Evolutionary conservation across 2,797 vertebrate species (phyloP), one percentile per base, ranked within the genome.

Genomic region (Micropoecilia bifurca): DNA sequence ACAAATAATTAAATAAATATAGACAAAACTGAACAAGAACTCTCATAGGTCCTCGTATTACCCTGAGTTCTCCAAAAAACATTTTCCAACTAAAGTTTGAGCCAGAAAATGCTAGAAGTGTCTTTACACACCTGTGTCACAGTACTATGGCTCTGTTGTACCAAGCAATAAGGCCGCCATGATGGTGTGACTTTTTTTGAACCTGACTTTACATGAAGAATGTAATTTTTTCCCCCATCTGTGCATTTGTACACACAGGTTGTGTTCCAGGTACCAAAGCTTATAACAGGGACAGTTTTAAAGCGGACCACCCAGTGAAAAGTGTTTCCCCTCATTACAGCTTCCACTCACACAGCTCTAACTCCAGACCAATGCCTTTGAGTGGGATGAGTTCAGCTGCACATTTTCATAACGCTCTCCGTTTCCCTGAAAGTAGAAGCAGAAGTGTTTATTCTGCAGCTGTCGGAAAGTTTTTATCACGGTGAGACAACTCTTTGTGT

Each of bases 381-480:
- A 87, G 82, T 95, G 96, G 88, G 98, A 97, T 8, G 97, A 97
- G 93, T 98, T 99, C 81, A 99, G 94, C 82, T 98, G 99, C 90
- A 99, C 97, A 22, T 97, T 97, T 93, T 99, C 98, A 87, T 97
- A 98, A 89, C 91, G 89, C 84, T 98, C 96, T 84, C 97, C 96
- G 73, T 98, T 92, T 80, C 90, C 85, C 90, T 88, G 39, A 73
- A 85, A 87, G 46, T 13, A 77, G 46, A 87, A 20, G 59, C 18
- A 83, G 71, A 77, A 1, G 76, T 14, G 73, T 36, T 73, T 1
- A 59, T 80, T 69, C 72, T 2, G 9, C 18, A 71, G 4, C 2
- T 39, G 8, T 3, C 61, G 71, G 47, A 71, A 61, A 0, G 36
- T 25, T 55, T 87, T 77, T 43, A 6, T 2, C 30, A 57, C 0